Conservation (phyloP, 2,797 vertebrate species). For the Amazonetta brasiliensis region DNA sequence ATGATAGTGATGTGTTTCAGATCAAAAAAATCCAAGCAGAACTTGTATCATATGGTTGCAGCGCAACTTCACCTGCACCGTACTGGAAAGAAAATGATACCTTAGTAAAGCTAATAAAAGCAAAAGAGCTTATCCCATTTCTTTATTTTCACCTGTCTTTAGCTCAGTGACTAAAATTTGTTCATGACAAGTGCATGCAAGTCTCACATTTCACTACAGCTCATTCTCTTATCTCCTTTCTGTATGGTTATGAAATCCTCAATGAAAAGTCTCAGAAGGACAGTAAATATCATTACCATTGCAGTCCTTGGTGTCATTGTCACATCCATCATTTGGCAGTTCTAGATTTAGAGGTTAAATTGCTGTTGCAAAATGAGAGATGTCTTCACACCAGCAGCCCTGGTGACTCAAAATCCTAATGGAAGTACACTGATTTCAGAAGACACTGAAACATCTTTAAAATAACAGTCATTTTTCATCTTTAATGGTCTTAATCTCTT, state of each 20-base stretch:
- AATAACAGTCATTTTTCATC: neutral
- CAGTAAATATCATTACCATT: neutral
- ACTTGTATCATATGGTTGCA: neutral
- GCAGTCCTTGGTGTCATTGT: neutral
- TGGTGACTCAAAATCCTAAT: neutral
- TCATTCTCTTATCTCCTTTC: neutral
- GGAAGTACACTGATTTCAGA: neutral
- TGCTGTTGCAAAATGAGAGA: neutral
- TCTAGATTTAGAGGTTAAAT: neutral
- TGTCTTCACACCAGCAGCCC: neutral
- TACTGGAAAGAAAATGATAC: neutral
- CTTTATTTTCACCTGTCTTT: conserved; percentile 13
- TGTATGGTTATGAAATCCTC: neutral
- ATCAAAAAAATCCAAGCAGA: neutral
- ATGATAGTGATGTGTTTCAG: neutral
- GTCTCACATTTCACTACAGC: neutral
- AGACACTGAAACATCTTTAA: neutral
- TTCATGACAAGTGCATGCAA: neutral
- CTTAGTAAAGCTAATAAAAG: neutral
- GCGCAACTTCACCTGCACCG: neutral
- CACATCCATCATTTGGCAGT: neutral
- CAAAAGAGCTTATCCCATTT: neutral
- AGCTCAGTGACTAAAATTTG: neutral
- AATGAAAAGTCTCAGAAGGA: neutral
- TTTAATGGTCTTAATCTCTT: neutral